Conservation (phyloP, 2,888 invertebrate species). For the Aspidiotus rigidus region DNA sequence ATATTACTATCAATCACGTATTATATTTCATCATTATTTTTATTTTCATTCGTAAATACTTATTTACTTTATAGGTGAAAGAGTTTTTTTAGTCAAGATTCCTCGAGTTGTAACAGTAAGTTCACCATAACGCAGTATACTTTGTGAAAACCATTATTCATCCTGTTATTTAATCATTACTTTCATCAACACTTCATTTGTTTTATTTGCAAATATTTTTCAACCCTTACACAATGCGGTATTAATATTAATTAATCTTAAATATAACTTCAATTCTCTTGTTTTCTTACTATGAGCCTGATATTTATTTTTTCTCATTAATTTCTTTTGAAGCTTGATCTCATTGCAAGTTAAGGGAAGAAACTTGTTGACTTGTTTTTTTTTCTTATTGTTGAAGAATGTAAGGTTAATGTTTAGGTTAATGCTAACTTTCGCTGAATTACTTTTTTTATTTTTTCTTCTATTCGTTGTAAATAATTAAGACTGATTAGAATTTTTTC, state of each 20-base stretch:
- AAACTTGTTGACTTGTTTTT: slow-evolving; percentile 22
- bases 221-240: neutral
- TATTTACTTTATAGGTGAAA: no score
- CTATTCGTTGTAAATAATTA: slow-evolving; percentile 25
- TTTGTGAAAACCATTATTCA: neutral
- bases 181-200: neutral
- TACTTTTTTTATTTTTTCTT: neutral
- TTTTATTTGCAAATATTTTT: neutral
- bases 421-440: slow-evolving; percentile 13
- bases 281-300: neutral
- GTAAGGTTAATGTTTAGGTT: slow-evolving; percentile 14
- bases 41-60: neutral
- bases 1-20: no score
- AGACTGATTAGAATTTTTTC: slow-evolving; percentile 26
- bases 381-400: slow-evolving; percentile 16
- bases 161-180: neutral
- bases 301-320: neutral
- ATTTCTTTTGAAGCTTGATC: slow-evolving; percentile 26
- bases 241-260: neutral
- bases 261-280: neutral
- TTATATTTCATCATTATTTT: neutral
- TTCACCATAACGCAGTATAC: neutral
- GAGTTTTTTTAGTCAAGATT: no score
- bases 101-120: no score
- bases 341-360: slow-evolving; percentile 7